Evolutionary conservation across 2,888 invertebrate genomes (phyloP).

Genomic region (Laothoe populi): DNA sequence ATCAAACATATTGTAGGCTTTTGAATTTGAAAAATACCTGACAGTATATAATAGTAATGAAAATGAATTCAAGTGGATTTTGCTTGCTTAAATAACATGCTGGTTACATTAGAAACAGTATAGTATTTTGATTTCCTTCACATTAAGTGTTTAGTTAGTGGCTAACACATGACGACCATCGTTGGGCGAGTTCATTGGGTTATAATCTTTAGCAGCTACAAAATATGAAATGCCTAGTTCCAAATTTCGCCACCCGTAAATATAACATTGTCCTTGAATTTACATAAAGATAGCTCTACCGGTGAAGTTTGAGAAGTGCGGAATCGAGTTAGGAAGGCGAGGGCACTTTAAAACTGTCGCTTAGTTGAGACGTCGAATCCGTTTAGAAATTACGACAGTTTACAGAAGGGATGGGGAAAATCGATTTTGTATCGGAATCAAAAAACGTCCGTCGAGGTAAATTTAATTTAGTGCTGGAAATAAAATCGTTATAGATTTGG

Average conservation of each 20-base stretch:
- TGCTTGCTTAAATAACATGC: no score
- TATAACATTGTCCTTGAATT: slow-evolving; percentile 66
- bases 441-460: slow-evolving; percentile 14
- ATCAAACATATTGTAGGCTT: no score
- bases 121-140: no score
- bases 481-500: background rate
- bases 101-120: no score
- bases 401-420: slow-evolving; percentile 44
- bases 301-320: slow-evolving; percentile 69
- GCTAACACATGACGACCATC: no score
- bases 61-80: no score
- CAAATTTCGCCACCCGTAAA: slow-evolving; percentile 47
- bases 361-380: slow-evolving; percentile 81
- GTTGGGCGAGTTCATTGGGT: background rate
- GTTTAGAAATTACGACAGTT: slow-evolving; percentile 77
- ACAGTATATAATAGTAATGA: no score
- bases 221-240: slow-evolving; percentile 39
- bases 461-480: background rate
- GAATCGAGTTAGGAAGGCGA: slow-evolving; percentile 78
- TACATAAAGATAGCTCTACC: slow-evolving; percentile 79
- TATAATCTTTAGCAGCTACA: background rate
- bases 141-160: no score
- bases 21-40: no score
- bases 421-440: slow-evolving; percentile 29
- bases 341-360: slow-evolving; percentile 83